Evolutionary conservation across 2,888 invertebrate species (phyloP).

Genomic region (Agonopterix heracliana): DNA sequence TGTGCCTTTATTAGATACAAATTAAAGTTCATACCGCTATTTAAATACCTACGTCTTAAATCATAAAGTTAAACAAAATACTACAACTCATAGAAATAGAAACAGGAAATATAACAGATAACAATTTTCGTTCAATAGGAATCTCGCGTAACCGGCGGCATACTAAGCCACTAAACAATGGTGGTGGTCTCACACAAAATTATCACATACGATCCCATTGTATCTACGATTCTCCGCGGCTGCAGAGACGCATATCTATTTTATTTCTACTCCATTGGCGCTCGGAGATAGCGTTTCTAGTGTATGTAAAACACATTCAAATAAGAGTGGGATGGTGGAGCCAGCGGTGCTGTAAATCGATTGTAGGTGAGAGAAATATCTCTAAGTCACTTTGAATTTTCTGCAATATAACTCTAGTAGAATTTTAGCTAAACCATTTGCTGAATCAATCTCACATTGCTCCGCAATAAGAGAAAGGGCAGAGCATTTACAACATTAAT

Average conservation of each 20-base stretch:
- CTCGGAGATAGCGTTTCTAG: constrained; percentile 36
- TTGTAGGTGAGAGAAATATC: constrained; percentile 10
- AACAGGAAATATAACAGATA: constrained; percentile 41
- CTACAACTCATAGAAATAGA: constrained; percentile 16
- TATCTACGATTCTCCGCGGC: constrained; percentile 18
- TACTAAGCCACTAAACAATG: constrained; percentile 45
- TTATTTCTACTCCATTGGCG: constrained; percentile 44
- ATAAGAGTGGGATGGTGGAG: constrained; percentile 34
- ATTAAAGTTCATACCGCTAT: too few species aligned
- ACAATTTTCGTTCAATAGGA: constrained; percentile 53
- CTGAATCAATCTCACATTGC: too few species aligned
- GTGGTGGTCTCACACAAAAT: constrained; percentile 39
- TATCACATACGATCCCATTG: constrained; percentile 43
- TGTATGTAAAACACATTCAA: constrained; percentile 60
- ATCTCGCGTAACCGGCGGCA: constrained; percentile 32
- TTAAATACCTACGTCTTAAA: too few species aligned
- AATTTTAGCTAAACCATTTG: background rate
- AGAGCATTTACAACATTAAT: too few species aligned
- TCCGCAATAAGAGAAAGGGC: too few species aligned
- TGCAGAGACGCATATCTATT: constrained; percentile 39
- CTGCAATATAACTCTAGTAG: background rate
- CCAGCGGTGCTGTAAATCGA: constrained; percentile 16
- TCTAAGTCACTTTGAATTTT: constrained; percentile 3
- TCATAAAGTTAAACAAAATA: too few species aligned
- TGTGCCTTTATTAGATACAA: too few species aligned